Evolutionary conservation across 2,888 invertebrate species (phyloP).

Genomic region (Pyrrhosoma nymphula): DNA sequence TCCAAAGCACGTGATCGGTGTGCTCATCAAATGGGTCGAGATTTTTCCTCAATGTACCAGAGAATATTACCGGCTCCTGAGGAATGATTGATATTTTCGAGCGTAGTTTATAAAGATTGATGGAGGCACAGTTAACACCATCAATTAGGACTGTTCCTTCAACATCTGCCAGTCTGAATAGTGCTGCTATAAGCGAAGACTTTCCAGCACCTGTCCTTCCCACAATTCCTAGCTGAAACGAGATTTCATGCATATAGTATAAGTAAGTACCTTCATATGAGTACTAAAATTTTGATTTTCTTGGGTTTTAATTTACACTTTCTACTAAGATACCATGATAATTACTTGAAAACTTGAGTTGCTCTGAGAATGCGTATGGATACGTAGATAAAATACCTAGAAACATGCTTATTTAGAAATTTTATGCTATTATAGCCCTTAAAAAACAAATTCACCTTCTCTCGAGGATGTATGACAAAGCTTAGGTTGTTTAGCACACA

Average conservation of each 20-base stretch:
- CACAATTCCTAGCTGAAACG: slow-evolving; percentile 86
- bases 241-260: neutral
- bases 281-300: neutral
- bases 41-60: slow-evolving; percentile 89
- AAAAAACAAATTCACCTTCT: slow-evolving; percentile 76
- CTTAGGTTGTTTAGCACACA: slow-evolving; percentile 77
- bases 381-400: too few species aligned
- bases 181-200: slow-evolving; percentile 89
- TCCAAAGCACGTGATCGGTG: slow-evolving; percentile 87
- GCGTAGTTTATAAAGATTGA: slow-evolving; percentile 89
- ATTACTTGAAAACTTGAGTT: too few species aligned
- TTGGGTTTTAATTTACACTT: neutral
- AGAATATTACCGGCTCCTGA: slow-evolving; percentile 93
- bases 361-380: too few species aligned
- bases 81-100: slow-evolving; percentile 94
- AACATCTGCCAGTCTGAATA: slow-evolving; percentile 90
- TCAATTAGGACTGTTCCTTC: slow-evolving; percentile 90
- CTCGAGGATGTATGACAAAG: slow-evolving; percentile 76
- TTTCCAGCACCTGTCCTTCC: slow-evolving; percentile 95
- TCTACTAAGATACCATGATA: too few species aligned
- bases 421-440: too few species aligned
- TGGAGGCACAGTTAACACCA: slow-evolving; percentile 83
- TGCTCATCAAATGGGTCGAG: slow-evolving; percentile 90
- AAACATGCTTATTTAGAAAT: too few species aligned
- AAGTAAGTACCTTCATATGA: neutral